Percentiles rank a stretch among this genome's conserved stretches.
Evolutionary conservation across 37 sponge, comb jelly and placozoan genomes (phyloP).

Genomic region (Petrosia ficiformis): DNA sequence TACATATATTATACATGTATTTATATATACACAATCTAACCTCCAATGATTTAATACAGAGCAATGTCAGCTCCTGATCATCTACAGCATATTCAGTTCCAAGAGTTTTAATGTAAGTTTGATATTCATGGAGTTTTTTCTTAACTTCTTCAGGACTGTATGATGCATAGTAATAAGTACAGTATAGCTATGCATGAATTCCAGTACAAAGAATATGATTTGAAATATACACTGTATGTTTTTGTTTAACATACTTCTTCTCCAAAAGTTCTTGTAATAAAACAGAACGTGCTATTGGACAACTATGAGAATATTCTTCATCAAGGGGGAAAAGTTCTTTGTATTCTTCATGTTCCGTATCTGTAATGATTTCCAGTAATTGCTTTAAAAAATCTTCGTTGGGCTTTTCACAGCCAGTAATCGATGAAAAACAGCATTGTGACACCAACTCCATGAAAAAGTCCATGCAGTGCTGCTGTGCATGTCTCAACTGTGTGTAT

Average conservation of each 20-base stretch:
- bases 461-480: constrained; percentile 1
- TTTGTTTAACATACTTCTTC: not conserved
- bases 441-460: constrained; percentile 3
- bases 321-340: constrained; percentile 9
- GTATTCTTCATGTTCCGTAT: not conserved
- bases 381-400: not conserved
- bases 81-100: not conserved
- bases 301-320: not conserved
- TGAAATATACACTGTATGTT: not conserved
- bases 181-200: not conserved
- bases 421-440: not conserved
- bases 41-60: constrained; percentile 3
- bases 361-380: not conserved
- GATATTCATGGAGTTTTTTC: not conserved
- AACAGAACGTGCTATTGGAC: not conserved
- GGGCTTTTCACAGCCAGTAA: not conserved
- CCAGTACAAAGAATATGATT: not conserved
- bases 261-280: not conserved
- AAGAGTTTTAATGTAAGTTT: not conserved
- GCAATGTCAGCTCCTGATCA: not conserved
- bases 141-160: not conserved
- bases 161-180: too few relatives aligned
- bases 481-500: not conserved
- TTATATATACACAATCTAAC: not conserved
- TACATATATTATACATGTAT: not conserved